phyloP scores from a whole-genome alignment of 1,140 invertebrate species.

The Bemisia tabaci region DNA sequence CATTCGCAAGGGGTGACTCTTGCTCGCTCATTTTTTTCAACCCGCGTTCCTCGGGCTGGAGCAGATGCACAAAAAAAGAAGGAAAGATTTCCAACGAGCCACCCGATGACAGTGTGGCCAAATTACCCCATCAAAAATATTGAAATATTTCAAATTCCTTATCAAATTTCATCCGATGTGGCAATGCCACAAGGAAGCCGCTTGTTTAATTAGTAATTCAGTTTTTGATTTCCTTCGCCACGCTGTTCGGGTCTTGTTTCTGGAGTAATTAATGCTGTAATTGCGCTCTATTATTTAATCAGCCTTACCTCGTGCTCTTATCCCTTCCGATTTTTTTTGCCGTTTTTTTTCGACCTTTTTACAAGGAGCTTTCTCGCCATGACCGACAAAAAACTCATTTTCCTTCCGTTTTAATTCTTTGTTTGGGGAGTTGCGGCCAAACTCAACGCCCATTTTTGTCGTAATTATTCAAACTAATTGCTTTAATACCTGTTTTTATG shows the following conservation, averaged over 20 bases:
- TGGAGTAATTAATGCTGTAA: not conserved
- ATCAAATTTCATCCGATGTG: too few species aligned
- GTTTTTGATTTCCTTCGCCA: not conserved
- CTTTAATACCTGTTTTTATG: not conserved
- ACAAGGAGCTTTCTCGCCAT: not conserved
- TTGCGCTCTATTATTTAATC: not conserved
- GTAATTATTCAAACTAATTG: not conserved
- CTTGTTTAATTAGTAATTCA: not conserved
- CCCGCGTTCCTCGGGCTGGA: not conserved
- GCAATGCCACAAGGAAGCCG: not conserved
- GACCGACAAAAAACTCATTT: not conserved
- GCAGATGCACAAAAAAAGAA: not conserved
- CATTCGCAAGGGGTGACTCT: not conserved
- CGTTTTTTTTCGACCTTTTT: too few species aligned
- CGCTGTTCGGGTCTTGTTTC: not conserved
- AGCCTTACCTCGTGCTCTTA: not conserved
- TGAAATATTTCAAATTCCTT: too few species aligned
- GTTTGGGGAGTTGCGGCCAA: not conserved
- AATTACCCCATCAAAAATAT: too few species aligned
- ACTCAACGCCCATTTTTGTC: not conserved
- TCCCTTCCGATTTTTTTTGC: not conserved
- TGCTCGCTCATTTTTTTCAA: not conserved
- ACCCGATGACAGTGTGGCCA: too few species aligned
- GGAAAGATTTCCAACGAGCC: not conserved
- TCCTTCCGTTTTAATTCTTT: not conserved